Conservation (phyloP, 1,140 invertebrate species). For the Drosophila erecta region DNA sequence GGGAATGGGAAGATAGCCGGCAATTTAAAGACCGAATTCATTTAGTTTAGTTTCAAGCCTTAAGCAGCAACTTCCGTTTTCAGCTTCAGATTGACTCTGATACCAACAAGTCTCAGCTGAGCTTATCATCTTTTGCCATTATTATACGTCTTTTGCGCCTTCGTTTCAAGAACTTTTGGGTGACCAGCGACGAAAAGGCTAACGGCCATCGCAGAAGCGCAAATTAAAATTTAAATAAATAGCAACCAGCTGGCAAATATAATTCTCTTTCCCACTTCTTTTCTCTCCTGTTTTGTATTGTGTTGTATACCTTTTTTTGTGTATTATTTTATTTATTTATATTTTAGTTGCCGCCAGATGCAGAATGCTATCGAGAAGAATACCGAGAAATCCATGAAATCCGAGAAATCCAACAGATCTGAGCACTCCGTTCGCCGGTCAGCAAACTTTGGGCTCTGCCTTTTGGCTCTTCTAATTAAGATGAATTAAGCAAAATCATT, state of each 20-base stretch:
- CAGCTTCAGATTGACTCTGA: slow-evolving; percentile 7
- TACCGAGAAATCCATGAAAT: slow-evolving; percentile 11
- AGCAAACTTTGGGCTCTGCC: slow-evolving; percentile 63
- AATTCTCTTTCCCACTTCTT: slow-evolving; percentile 12
- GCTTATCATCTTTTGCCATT: slow-evolving; percentile 16
- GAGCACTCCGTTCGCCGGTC: slow-evolving; percentile 40
- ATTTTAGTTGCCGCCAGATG: slow-evolving; percentile 41
- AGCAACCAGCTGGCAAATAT: slow-evolving; percentile 58
- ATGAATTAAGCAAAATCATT: slow-evolving; percentile 84
- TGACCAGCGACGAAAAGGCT: slow-evolving; percentile 16
- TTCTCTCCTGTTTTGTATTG: slow-evolving; percentile 1
- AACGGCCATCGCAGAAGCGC: slow-evolving; percentile 44
- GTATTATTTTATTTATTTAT: slow-evolving; percentile 36
- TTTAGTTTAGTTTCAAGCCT: slow-evolving; percentile 3
- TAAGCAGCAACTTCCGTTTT: slow-evolving; percentile 13
- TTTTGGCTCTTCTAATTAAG: slow-evolving; percentile 71
- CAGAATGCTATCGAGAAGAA: slow-evolving; percentile 1
- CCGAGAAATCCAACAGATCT: slow-evolving; percentile 4
- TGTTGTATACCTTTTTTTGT: not conserved
- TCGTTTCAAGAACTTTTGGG: slow-evolving; percentile 28
- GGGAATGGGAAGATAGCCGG: not conserved
- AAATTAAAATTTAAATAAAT: slow-evolving; percentile 82
- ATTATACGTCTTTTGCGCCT: slow-evolving; percentile 3
- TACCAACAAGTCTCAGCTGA: slow-evolving; percentile 1
- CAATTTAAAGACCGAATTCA: slow-evolving; percentile 3